Base-by-base conservation (phyloP, 2,888 invertebrate genomes). In the Micropterix aruncella region DNA sequence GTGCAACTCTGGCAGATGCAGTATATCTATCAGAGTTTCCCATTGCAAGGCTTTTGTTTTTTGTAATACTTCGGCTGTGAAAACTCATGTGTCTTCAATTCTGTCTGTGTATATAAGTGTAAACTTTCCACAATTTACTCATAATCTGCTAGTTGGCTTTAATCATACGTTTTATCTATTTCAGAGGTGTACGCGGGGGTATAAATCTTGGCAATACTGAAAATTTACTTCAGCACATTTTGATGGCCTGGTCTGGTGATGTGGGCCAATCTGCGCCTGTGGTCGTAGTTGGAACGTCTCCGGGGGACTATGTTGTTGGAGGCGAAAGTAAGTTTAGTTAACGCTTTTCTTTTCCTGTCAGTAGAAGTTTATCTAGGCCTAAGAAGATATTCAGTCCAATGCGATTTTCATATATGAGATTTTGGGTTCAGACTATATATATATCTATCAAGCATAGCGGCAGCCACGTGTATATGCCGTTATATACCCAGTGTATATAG, bases 271-370 rank as follows among this genome's bases (percentile, higher is more conserved):
- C 39, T 1, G 61, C 65, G 37, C 42, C 38, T 2, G 63, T 70
- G 54, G 66, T 70, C 49, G 57, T 70, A 1, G 65, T 70, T 12
- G 68, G 70, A 1, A 18, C 37, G 1, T 63, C 69, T 18, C 70
- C 70, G 2, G 69, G 69, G 1, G 70, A 70, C 57, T 68, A 70
- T 49, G 67, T 70, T 4, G 63, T 70, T 45, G 69, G 70, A 1
- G 68, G 69, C 0, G 70, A 70, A 57, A 68, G 69, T 69, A 46
- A 36, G 45, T 38, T 17, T 7, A 7, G 37, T 37, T 46, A n/a
- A 16, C 2, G 12, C 7, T 42, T 18, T 42, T 16, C 16, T 39
- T 37, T 36, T 37, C n/a, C n/a, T n/a, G n/a, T n/a, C n/a, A n/a
- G n/a, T n/a, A n/a, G n/a, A n/a, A n/a, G n/a, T n/a, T n/a, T n/a